phyloP scores from a whole-genome alignment of 2,113 vertebrate species.

The Spizaetus ornatus region DNA sequence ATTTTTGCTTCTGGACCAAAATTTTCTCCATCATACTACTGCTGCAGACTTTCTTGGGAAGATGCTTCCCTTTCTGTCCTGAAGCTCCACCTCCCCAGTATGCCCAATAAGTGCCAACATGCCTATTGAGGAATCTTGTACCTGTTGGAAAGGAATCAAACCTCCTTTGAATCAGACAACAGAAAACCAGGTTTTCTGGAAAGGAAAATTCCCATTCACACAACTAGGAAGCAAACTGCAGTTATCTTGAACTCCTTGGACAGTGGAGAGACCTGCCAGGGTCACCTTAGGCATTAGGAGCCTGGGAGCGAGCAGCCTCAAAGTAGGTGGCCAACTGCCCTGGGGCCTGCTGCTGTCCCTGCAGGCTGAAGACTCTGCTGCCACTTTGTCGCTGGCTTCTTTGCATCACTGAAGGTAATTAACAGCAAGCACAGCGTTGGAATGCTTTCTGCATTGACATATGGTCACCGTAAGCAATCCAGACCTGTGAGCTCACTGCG shows the following conservation, averaged over 20 bases:
- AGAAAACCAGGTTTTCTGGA: not conserved
- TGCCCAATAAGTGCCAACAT: not conserved
- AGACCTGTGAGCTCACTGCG: not conserved
- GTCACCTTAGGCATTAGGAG: not conserved
- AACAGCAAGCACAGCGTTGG: not conserved
- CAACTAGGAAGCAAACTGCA: not conserved
- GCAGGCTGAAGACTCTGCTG: not conserved
- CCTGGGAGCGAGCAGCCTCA: rapidly evolving
- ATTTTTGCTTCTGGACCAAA: not conserved
- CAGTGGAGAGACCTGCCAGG: not conserved
- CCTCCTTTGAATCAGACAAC: not conserved
- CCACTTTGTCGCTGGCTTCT: not conserved
- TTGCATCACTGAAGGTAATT: not conserved
- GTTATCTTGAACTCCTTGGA: not conserved
- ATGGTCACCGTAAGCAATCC: not conserved
- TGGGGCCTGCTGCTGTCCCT: not conserved
- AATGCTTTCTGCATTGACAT: not conserved
- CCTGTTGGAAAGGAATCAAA: not conserved
- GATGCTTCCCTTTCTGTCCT: not conserved
- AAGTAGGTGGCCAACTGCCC: not conserved
- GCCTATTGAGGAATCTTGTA: not conserved
- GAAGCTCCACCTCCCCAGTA: not conserved
- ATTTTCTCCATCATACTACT: not conserved
- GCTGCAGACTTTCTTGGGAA: not conserved
- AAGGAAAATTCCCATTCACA: rapidly evolving